phyloP scores from a whole-genome alignment of 1,140 invertebrate species.

The Micrasema longulum region DNA sequence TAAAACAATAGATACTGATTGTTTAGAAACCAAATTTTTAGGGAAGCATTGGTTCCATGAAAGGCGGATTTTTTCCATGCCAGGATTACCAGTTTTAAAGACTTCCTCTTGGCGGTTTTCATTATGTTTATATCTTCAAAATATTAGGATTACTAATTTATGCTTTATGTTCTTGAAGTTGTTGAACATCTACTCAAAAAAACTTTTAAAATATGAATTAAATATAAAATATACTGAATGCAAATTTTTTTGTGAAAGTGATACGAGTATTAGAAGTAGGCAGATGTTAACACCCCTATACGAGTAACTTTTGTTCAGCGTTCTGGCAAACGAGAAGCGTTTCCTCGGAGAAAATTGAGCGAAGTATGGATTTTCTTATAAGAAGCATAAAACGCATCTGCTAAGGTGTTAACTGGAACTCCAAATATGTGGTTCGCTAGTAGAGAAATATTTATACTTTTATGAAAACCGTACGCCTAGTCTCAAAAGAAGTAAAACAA shows the following conservation, averaged over 20 bases:
- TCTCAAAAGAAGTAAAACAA: too few relatives aligned
- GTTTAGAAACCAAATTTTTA: too few relatives aligned
- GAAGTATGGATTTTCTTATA: slow-evolving; percentile 26
- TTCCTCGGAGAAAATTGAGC: slow-evolving; percentile 23
- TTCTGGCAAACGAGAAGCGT: background rate
- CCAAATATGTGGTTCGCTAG: slow-evolving; percentile 11
- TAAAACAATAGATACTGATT: too few relatives aligned
- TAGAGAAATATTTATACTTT: too few relatives aligned
- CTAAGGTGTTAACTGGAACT: background rate
- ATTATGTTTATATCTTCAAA: too few relatives aligned
- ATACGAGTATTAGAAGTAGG: background rate
- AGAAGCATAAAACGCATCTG: slow-evolving; percentile 36
- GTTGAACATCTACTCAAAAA: background rate
- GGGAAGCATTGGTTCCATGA: too few relatives aligned
- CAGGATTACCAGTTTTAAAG: too few relatives aligned
- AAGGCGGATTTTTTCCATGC: too few relatives aligned
- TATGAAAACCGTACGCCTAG: too few relatives aligned
- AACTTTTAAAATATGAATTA: background rate
- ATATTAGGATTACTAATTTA: too few relatives aligned
- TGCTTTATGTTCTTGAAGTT: too few relatives aligned
- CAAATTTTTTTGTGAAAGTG: background rate
- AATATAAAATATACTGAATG: background rate
- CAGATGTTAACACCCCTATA: background rate
- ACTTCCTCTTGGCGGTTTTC: too few relatives aligned
- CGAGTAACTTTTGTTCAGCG: background rate